Conservation (phyloP, 2,888 invertebrate species). For the Cataglyphis albicans region DNA sequence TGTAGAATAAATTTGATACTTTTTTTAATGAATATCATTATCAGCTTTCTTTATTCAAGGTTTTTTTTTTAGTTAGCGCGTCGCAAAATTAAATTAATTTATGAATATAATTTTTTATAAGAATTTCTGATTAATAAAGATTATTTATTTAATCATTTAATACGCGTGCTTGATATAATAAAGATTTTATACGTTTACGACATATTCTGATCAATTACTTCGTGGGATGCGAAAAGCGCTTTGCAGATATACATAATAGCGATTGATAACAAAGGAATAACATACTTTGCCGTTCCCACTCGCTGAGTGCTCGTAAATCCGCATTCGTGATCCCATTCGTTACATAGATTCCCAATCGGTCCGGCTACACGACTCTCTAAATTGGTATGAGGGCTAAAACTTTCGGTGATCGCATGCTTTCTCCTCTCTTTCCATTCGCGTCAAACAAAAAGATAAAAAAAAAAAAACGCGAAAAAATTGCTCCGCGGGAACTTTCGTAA, state of each 20-base stretch:
- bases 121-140: neutral
- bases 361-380: conserved; percentile 7
- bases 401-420: conserved; percentile 25
- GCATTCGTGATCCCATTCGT: conserved; percentile 44
- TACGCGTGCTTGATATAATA: neutral
- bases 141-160: conserved; percentile 40
- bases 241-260: conserved; percentile 13
- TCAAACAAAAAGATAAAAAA: neutral
- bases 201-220: conserved; percentile 28
- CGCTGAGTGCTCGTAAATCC: conserved; percentile 40
- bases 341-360: conserved; percentile 15
- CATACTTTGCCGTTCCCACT: conserved; percentile 24
- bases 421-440: neutral
- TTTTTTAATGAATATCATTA: neutral
- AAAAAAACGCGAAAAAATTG: conserved; percentile 28
- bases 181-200: conserved; percentile 1
- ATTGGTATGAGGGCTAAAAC: conserved; percentile 17
- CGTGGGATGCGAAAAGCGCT: neutral
- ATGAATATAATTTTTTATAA: conserved; percentile 9
- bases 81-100: conserved; percentile 2
- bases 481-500: conserved; percentile 35
- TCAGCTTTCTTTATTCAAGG: neutral
- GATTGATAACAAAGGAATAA: conserved; percentile 35
- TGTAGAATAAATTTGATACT: neutral
- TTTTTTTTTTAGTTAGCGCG: neutral